phyloP scores from a whole-genome alignment of 1,140 invertebrate species.

The Planococcus citri region DNA sequence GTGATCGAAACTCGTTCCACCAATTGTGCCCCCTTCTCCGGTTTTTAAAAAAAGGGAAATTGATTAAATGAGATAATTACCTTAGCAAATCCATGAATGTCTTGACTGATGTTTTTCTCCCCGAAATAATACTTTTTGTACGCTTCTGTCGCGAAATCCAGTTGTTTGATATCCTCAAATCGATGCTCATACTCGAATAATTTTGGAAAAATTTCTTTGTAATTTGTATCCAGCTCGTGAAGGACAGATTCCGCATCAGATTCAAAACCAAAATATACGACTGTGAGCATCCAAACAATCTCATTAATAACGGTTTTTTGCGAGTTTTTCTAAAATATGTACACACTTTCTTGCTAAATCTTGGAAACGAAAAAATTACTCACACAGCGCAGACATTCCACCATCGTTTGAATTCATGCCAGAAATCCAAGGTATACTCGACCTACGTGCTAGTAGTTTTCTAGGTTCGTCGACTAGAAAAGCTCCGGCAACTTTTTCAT shows the following conservation, averaged over 20 bases:
- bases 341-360: too few relatives aligned
- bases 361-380: too few relatives aligned
- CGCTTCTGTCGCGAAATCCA: neutral
- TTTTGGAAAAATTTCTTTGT: neutral
- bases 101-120: neutral
- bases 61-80: neutral
- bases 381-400: neutral
- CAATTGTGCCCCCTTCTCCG: too few relatives aligned
- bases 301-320: too few relatives aligned
- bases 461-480: conserved; percentile 19
- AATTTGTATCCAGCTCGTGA: neutral
- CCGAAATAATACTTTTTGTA: neutral
- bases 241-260: too few relatives aligned
- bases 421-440: neutral
- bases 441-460: conserved; percentile 4
- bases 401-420: conserved; percentile 14
- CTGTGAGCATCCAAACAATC: too few relatives aligned
- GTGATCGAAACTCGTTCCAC: too few relatives aligned
- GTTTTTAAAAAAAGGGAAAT: too few relatives aligned
- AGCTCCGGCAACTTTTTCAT: neutral
- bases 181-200: neutral
- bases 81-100: neutral
- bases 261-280: too few relatives aligned
- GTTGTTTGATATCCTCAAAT: neutral
- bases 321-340: too few relatives aligned